These are phyloP conservation scores for Caenorhabditis sp. DNA, from an alignment of 2,888 invertebrate species.

Conservation along the genomic window DNA sequence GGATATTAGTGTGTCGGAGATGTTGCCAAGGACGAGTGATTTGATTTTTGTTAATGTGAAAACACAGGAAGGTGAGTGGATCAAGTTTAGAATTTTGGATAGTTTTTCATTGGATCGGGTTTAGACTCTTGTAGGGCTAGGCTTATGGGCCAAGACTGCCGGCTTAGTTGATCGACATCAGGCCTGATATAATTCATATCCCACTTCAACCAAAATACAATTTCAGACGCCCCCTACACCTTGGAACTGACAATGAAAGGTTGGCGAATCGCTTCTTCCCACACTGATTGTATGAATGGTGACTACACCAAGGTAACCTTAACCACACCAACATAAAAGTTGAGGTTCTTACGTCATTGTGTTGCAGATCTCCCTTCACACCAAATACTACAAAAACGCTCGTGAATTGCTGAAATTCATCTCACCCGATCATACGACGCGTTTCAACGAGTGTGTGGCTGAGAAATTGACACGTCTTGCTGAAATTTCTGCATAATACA, in stretches of 20 bases:
- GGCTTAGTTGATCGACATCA: background rate
- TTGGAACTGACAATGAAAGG: constrained; percentile 79
- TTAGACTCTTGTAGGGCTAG: too few relatives aligned
- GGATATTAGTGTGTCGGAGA: constrained; percentile 77
- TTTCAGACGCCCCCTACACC: constrained; percentile 76
- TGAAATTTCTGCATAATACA: constrained; percentile 4
- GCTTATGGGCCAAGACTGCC: too few relatives aligned
- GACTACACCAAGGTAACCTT: constrained; percentile 57
- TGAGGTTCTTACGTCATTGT: background rate
- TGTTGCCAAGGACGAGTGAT: constrained; percentile 76
- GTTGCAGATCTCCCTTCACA: constrained; percentile 66
- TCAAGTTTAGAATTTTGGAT: background rate
- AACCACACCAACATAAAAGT: too few relatives aligned
- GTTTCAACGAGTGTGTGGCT: constrained; percentile 64
- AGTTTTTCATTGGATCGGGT: too few relatives aligned
- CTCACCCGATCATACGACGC: constrained; percentile 75
- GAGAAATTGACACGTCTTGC: constrained; percentile 53
- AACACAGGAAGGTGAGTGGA: constrained; percentile 78
- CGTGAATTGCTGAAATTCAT: constrained; percentile 82
- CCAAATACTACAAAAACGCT: constrained; percentile 81
- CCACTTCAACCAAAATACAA: too few relatives aligned
- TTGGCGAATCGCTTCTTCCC: constrained; percentile 66
- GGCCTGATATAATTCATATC: background rate
- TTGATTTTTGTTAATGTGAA: constrained; percentile 81
- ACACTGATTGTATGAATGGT: constrained; percentile 70